Conservation (phyloP, 1,140 invertebrate species). For the Lucilia cuprina region DNA sequence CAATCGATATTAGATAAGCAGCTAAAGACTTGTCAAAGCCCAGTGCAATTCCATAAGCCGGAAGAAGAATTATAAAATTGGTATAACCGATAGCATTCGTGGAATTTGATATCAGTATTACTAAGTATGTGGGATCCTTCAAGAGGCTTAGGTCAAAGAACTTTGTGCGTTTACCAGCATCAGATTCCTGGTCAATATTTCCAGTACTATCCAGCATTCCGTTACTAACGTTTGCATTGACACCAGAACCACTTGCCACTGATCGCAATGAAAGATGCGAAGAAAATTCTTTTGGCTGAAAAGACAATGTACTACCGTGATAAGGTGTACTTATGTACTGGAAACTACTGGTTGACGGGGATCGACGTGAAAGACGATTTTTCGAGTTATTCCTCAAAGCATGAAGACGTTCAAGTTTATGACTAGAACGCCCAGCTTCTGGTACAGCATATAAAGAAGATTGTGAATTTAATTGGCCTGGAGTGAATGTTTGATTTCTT, state of each 20-base stretch:
- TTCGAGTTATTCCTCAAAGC: conserved; percentile 52
- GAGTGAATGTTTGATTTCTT: conserved; percentile 63
- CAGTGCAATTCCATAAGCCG: conserved; percentile 74
- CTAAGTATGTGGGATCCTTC: conserved; percentile 79
- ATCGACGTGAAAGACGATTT: conserved; percentile 66
- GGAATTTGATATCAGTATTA: conserved; percentile 82
- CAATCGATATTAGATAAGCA: conserved; percentile 77
- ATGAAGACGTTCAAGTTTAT: conserved; percentile 44
- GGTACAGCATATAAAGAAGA: conserved; percentile 69
- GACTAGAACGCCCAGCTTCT: conserved; percentile 59
- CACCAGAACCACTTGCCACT: conserved; percentile 57
- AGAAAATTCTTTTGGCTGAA: conserved; percentile 78
- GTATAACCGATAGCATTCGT: conserved; percentile 86
- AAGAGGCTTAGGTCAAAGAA: conserved; percentile 80
- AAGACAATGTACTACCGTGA: conserved; percentile 81
- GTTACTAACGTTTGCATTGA: conserved; percentile 18
- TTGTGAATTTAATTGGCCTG: conserved; percentile 67
- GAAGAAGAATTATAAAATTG: conserved; percentile 82
- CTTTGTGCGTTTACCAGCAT: conserved; percentile 63
- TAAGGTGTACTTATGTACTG: conserved; percentile 84
- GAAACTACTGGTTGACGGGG: conserved; percentile 80
- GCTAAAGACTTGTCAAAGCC: conserved; percentile 74
- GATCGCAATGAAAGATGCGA: conserved; percentile 79
- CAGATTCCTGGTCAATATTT: conserved; percentile 43
- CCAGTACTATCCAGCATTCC: conserved; percentile 55